These are phyloP conservation scores for Sphecodes monilicornis DNA, from an alignment of 2,888 invertebrate genomes.

Conservation along the genomic window DNA sequence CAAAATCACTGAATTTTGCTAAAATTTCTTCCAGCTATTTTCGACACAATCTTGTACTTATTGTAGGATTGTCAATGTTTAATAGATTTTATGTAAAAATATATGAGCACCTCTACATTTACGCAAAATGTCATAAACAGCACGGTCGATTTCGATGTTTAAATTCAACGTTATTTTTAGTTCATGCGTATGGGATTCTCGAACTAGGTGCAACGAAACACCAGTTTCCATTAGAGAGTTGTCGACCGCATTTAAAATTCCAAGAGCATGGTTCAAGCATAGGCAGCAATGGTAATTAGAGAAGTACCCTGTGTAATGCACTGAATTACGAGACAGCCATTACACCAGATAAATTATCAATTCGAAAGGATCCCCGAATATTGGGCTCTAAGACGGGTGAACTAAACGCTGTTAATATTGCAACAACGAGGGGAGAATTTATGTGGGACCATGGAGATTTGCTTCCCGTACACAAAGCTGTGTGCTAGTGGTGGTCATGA, in stretches of 20 bases:
- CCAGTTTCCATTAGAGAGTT: background rate
- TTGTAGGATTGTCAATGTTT: background rate
- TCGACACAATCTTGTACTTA: background rate
- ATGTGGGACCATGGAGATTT: slow-evolving; percentile 45
- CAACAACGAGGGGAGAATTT: slow-evolving; percentile 38
- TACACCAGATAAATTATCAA: slow-evolving; percentile 45
- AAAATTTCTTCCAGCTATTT: background rate
- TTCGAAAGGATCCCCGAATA: slow-evolving; percentile 43
- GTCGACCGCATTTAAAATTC: background rate
- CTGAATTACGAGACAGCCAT: slow-evolving; percentile 32
- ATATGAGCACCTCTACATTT: background rate
- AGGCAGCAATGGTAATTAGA: background rate
- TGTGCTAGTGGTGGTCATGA: background rate
- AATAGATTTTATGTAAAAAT: background rate
- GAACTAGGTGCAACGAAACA: background rate
- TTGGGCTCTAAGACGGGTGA: slow-evolving; percentile 26
- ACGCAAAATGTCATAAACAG: background rate
- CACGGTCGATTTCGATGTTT: background rate
- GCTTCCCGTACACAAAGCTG: slow-evolving; percentile 3
- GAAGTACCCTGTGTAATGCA: slow-evolving; percentile 7
- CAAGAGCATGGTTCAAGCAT: background rate
- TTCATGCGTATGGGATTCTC: background rate
- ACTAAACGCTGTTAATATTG: slow-evolving; percentile 52
- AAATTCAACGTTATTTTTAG: background rate
- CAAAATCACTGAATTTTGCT: background rate